These are phyloP conservation scores for Platycheirus rosarum DNA, from an alignment of 2,888 invertebrate species.

Conservation along the genomic window DNA sequence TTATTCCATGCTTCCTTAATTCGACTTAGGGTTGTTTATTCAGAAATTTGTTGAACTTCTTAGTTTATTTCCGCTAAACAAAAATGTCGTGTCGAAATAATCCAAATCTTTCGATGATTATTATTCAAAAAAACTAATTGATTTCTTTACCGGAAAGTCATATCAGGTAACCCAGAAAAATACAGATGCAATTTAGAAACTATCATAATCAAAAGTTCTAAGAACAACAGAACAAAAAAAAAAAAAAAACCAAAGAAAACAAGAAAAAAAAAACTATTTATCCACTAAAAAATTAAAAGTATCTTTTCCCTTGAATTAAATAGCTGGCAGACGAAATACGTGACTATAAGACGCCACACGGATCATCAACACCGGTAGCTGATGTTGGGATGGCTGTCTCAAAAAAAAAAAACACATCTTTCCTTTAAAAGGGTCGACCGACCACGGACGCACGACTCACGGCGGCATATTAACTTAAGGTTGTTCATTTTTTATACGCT, in stretches of 20 bases:
- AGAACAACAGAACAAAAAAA: conserved; percentile 28
- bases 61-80: too few species aligned
- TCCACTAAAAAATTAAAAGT: neutral
- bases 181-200: too few species aligned
- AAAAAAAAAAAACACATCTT: conserved; percentile 39
- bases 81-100: too few species aligned
- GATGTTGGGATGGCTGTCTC: conserved; percentile 11
- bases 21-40: too few species aligned
- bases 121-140: too few species aligned
- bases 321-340: conserved; percentile 60
- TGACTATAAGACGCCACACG: conserved; percentile 72
- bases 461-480: neutral
- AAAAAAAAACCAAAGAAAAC: conserved; percentile 24
- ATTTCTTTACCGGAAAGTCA: too few species aligned
- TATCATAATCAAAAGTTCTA: too few species aligned
- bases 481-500: neutral
- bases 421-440: conserved; percentile 53
- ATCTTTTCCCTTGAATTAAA: conserved; percentile 59
- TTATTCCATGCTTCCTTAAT: too few species aligned
- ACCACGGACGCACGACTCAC: neutral
- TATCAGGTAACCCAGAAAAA: too few species aligned
- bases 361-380: conserved; percentile 71
- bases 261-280: conserved; percentile 20
- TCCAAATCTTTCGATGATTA: too few species aligned
- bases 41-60: too few species aligned